Evolutionary conservation across 2,888 invertebrate species (phyloP).

Genomic region (Spialia ferax): DNA sequence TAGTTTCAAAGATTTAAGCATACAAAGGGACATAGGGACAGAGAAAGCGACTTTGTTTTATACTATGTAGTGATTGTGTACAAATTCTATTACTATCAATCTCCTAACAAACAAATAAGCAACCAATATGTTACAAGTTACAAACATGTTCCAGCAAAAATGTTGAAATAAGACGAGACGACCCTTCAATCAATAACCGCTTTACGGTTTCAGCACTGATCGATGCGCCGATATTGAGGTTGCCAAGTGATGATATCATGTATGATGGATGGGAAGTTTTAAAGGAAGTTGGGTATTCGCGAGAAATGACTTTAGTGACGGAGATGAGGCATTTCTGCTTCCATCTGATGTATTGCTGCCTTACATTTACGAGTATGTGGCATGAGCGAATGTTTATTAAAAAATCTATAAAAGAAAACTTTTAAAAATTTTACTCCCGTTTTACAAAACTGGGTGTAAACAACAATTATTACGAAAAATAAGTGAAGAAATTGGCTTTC

Average conservation of each 20-base stretch:
- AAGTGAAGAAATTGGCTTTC: too few species aligned
- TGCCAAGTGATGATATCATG: not conserved
- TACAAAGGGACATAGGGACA: too few species aligned
- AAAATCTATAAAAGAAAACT: not conserved
- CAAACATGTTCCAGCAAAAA: not conserved
- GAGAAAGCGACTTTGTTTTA: too few species aligned
- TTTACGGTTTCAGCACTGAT: not conserved
- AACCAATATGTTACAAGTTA: not conserved
- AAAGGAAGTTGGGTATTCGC: not conserved
- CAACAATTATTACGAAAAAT: too few species aligned
- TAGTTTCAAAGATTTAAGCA: too few species aligned
- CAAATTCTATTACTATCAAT: too few species aligned
- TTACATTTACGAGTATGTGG: not conserved
- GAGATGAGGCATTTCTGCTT: conserved; percentile 1
- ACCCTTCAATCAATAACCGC: not conserved
- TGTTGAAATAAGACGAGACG: not conserved
- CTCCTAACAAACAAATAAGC: not conserved
- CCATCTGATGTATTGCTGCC: not conserved
- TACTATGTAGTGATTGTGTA: too few species aligned
- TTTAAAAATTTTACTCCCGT: too few species aligned
- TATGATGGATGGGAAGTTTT: conserved; percentile 24
- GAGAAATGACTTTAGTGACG: not conserved
- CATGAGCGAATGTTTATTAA: not conserved
- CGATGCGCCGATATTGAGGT: conserved; percentile 7
- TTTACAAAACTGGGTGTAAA: too few species aligned